Base-by-base conservation (phyloP, 2,113 vertebrate species). In the Oxygymnocypris stewartii region DNA sequence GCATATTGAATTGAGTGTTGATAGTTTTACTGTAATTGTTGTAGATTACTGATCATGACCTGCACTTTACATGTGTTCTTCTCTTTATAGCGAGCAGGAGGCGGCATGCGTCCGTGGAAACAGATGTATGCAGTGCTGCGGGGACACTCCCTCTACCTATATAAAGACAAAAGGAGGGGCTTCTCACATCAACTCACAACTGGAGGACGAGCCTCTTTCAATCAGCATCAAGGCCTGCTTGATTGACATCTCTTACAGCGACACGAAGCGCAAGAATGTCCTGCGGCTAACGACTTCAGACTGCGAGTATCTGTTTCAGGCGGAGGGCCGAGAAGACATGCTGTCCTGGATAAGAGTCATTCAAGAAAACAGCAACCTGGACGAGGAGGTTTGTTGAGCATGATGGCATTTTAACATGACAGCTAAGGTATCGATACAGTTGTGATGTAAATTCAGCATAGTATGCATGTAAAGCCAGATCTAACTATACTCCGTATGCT, bases 161-260 rank as follows among this genome's bases (percentile, higher is more conserved):
- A 98, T 85, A 99, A 99, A 89, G 98, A 99, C 93, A 95, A 87
- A 96, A 95, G 90, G 97, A 98, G 16, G 96, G 96, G 9, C 90
- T 20, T 92, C 94, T n/a, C 93, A 95, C 2, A 91, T 91, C 82
- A 92, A 91, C 74, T 93, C 95, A 13, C 95, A 95, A 0, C 92
- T 93, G 0, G 91, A 91, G 2, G 98, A 98, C 35, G 97, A 98
- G 84, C 97, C 97, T 0, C 95, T 97, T 80, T 95, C 97, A 14
- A 97, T 99, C 93, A 97, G 97, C 92, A 96, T 99, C 87, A 97
- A 96, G 76, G 96, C 97, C 47, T 99, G 98, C 87, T 93, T 99
- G 77, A 96, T 99, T 76, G 98, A 99, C 95, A 99, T 99, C 94
- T 99, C 98, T 0, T 99, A 99, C 93, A 98, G 97, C 74, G 98